Base-by-base conservation (phyloP, 2,797 vertebrate species). In the Perodicticus potto region DNA sequence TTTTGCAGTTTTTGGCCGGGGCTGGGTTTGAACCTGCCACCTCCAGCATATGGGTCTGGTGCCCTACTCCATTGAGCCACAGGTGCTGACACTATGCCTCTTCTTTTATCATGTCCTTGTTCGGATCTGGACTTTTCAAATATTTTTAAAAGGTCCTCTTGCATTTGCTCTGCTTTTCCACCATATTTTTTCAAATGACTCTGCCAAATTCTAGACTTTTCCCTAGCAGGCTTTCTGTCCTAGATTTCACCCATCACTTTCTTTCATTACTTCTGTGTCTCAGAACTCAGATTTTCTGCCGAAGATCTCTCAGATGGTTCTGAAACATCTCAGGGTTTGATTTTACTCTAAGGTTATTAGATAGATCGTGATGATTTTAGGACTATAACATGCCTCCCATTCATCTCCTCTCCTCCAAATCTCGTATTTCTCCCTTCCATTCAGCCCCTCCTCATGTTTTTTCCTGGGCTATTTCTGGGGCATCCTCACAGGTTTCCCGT, bases 91-190 rank as follows among this genome's bases (percentile, higher is more conserved):
- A 40, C 40, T 76, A 27, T 34, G 4, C 2, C 17, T 70, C 16
- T 92, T 67, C 59, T 90, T 90, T 89, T 43, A 53, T 78, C 37
- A 5, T 82, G 27, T 80, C 40, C 20, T 49, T 74, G 8, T 53
- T 92, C 81, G 78, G 53, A 45, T 80, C 17, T 83, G 67, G 91
- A 77, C 57, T 19, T 84, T 34, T 43, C 14, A 88, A 65, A 59
- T 77, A 57, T 81, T 95, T 96, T 92, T 27, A 72, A 97, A 63
- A 14, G 55, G 86, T 16, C 7, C 57, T 12, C 32, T 93, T 86
- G 40, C n/a, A 37, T 85, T 78, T 88, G 27, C 49, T 40, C n/a
- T 45, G 27, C 37, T 37, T 53, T 78, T 59, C 43, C 29, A 43
- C 10, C 43, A 40, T 29, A 22, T 59, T 23, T 5, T 95, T 83